These are phyloP conservation scores for Drosophila mojavensis DNA, from an alignment of 1,140 invertebrate genomes.

Conservation along the genomic window DNA sequence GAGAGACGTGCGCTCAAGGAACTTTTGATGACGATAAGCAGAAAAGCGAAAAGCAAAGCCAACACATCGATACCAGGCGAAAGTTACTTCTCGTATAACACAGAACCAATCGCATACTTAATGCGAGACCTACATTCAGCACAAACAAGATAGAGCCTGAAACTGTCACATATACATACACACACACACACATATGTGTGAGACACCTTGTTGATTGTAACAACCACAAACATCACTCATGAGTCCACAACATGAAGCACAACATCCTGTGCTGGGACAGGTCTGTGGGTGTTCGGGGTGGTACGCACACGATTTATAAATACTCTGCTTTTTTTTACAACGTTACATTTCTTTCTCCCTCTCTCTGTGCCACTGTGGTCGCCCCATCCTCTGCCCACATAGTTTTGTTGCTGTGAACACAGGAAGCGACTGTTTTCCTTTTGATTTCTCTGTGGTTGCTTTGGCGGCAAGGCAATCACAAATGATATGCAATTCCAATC, in stretches of 20 bases:
- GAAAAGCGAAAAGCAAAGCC: neutral
- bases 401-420: conserved; percentile 22
- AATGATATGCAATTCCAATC: conserved; percentile 28
- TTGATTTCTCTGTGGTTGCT: conserved; percentile 27
- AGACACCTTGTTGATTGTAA: conserved; percentile 66
- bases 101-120: conserved; percentile 58
- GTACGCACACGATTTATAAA: neutral
- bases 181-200: conserved; percentile 10
- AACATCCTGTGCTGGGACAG: neutral
- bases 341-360: neutral
- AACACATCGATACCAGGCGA: conserved; percentile 31
- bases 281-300: neutral
- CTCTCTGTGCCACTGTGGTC: too few relatives aligned
- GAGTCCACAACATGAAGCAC: conserved; percentile 1
- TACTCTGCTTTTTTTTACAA: neutral
- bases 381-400: neutral
- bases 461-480: conserved; percentile 5
- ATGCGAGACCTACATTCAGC: conserved; percentile 36
- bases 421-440: conserved; percentile 24
- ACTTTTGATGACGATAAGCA: neutral
- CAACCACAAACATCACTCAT: conserved; percentile 34
- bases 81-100: conserved; percentile 70
- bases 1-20: neutral
- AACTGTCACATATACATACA: conserved; percentile 18
- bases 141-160: neutral